phyloP scores from a whole-genome alignment of 2,113 vertebrate species.

The Apteryx owenii region DNA sequence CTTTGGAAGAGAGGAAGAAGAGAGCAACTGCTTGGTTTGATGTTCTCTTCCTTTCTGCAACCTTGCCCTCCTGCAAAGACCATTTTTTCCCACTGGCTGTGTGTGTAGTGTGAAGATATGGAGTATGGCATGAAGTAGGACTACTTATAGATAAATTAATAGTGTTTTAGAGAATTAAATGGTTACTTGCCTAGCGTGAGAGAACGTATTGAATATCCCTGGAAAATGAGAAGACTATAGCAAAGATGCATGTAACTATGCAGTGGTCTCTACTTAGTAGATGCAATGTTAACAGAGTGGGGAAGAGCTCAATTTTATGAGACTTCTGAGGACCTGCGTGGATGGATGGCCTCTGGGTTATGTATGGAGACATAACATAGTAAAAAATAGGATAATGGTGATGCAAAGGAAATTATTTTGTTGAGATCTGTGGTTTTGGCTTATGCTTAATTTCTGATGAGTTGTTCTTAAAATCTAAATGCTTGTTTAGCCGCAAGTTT shows the following conservation, averaged over 20 bases:
- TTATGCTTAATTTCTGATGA: neutral
- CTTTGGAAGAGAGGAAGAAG: neutral
- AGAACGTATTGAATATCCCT: neutral
- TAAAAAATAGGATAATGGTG: neutral
- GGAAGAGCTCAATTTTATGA: neutral
- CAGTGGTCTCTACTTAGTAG: neutral
- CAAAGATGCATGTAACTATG: neutral
- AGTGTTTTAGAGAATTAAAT: neutral
- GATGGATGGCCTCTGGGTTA: neutral
- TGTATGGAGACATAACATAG: neutral
- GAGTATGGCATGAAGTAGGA: neutral
- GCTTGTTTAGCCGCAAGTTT: neutral
- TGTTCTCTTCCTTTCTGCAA: neutral
- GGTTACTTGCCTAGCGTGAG: neutral
- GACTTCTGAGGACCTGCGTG: neutral
- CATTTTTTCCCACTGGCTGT: neutral
- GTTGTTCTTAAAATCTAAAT: neutral
- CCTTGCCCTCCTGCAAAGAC: neutral
- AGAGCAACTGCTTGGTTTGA: neutral
- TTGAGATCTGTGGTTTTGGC: neutral
- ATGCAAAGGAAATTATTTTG: neutral
- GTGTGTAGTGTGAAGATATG: neutral
- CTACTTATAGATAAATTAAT: neutral
- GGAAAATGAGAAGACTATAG: neutral
- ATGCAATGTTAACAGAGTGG: neutral